A percentile compares a stretch with the other conserved stretches of the same genome.
Conservation (phyloP, 35 echinoderm and acorn worm genomes). For the Apostichopus parvimensis region DNA sequence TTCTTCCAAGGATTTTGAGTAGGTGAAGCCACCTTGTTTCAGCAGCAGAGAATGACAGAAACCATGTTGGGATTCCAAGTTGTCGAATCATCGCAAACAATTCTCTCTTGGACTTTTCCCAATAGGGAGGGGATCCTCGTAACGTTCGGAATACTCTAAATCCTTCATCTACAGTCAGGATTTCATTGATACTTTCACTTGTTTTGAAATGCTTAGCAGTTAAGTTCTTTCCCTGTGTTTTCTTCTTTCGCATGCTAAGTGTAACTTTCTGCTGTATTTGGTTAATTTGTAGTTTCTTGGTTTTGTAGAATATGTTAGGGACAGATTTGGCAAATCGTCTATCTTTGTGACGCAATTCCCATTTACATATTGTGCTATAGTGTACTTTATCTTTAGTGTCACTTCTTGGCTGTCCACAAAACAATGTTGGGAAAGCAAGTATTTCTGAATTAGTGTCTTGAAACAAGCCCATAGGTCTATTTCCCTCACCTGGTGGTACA, state of each 20-base stretch:
- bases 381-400: slow-evolving; percentile 2
- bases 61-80: slow-evolving; percentile 60
- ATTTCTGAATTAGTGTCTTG: slow-evolving; percentile 53
- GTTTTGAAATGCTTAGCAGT: slow-evolving; percentile 25
- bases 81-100: slow-evolving; percentile 44
- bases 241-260: slow-evolving; percentile 38
- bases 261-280: slow-evolving; percentile 47
- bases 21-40: slow-evolving; percentile 59
- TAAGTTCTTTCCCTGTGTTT: slow-evolving; percentile 24
- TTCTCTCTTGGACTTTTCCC: slow-evolving; percentile 60
- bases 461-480: slow-evolving; percentile 57
- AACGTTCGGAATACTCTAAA: slow-evolving; percentile 61
- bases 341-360: slow-evolving; percentile 50
- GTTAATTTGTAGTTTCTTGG: slow-evolving; percentile 44
- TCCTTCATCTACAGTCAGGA: slow-evolving; percentile 51
- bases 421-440: slow-evolving; percentile 61
- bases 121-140: slow-evolving; percentile 46
- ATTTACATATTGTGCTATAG: slow-evolving; percentile 57
- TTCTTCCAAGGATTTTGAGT: slow-evolving; percentile 44
- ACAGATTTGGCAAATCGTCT: slow-evolving; percentile 56
- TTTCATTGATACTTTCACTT: slow-evolving; percentile 21
- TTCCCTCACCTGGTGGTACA: slow-evolving; percentile 56
- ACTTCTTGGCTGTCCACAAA: slow-evolving; percentile 49
- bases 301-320: slow-evolving; percentile 60
- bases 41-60: slow-evolving; percentile 61